These are phyloP conservation scores for Orbicella faveolata DNA, from an alignment of 64 coral and sea anemone genomes.

Conservation along the genomic window DNA sequence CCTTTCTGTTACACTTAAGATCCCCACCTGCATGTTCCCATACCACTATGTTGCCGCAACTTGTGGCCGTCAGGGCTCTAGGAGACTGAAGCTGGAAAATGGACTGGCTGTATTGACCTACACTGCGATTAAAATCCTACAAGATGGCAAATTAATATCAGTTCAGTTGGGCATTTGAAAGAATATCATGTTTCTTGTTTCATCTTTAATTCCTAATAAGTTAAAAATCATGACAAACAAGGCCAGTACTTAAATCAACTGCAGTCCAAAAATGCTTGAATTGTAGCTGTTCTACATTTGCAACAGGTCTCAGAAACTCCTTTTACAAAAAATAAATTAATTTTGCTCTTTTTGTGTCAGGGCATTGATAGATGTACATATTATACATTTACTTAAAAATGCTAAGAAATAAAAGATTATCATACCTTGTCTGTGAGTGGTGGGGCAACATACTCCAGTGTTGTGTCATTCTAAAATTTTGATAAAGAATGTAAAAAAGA, in stretches of 20 bases:
- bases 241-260: too few species aligned
- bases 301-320: too few species aligned
- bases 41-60: conserved; percentile 94
- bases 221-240: too few species aligned
- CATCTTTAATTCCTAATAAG: too few species aligned
- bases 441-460: conserved; percentile 86
- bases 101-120: conserved; percentile 93
- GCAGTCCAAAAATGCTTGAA: too few species aligned
- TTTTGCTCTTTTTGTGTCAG: too few species aligned
- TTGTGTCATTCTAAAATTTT: conserved; percentile 41
- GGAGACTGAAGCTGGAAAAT: conserved; percentile 88
- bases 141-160: background rate
- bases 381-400: too few species aligned
- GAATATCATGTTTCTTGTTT: background rate
- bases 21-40: conserved; percentile 94
- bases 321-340: too few species aligned
- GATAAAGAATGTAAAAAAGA: background rate
- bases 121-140: conserved; percentile 95
- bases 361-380: too few species aligned
- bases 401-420: background rate
- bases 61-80: conserved; percentile 86
- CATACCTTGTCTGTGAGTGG: conserved; percentile 89
- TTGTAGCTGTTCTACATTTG: too few species aligned
- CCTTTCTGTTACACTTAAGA: conserved; percentile 88
- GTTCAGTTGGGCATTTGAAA: background rate